A percentile compares a stretch with the other conserved stretches of the same genome.
These are phyloP conservation scores for Irena cyanogastra DNA, from an alignment of 2,113 vertebrate species.

Conservation along the genomic window DNA sequence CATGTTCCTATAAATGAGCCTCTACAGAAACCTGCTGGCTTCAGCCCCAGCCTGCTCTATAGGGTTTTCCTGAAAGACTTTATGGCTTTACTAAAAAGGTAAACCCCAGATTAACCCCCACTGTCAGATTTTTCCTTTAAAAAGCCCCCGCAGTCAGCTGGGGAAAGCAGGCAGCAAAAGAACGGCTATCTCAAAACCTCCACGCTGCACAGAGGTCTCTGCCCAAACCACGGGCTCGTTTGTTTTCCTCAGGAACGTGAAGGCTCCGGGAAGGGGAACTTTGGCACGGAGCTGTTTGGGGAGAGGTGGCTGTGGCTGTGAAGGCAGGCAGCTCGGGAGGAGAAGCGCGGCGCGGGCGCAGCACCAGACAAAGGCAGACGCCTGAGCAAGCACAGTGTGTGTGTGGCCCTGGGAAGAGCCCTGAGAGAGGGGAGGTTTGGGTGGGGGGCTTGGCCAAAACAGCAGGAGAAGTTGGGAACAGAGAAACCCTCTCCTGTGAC, in stretches of 20 bases:
- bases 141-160: background rate
- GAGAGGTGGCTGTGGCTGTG: background rate
- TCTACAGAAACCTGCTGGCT: background rate
- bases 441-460: background rate
- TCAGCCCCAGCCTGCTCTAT: background rate
- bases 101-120: background rate
- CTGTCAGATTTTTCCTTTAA: background rate
- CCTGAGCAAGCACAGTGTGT: slow-evolving; percentile 1
- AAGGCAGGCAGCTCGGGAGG: background rate
- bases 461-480: background rate
- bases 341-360: rapidly evolving
- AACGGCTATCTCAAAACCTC: background rate
- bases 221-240: background rate
- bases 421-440: background rate
- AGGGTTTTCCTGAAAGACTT: slow-evolving; percentile 2
- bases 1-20: background rate
- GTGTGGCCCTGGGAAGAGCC: slow-evolving; percentile 20
- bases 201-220: background rate
- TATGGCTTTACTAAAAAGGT: background rate
- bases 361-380: background rate
- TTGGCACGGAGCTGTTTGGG: background rate
- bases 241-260: rapidly evolving
- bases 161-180: background rate
- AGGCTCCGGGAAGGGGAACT: background rate
- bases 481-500: background rate